Percentiles rank a stretch among this genome's conserved stretches.
phyloP scores from a whole-genome alignment of 2,888 invertebrate species.

The Luperina nickerlii region DNA sequence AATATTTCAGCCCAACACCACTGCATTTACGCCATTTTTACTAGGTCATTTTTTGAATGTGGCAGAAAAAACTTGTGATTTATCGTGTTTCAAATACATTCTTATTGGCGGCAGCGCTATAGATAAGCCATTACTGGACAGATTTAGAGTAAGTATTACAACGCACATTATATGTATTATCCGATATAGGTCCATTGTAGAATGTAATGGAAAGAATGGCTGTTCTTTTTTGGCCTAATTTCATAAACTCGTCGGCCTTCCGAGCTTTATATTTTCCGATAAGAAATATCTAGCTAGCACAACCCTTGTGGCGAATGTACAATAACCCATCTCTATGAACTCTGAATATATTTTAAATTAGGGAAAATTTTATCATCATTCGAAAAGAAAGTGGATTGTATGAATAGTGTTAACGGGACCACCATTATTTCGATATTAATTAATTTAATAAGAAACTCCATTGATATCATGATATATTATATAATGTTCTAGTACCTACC shows the following conservation, averaged over 20 bases:
- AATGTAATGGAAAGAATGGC: constrained; percentile 24
- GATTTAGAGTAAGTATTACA: constrained; percentile 76
- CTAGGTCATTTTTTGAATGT: constrained; percentile 76
- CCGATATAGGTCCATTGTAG: constrained; percentile 4
- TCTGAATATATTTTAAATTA: constrained; percentile 15
- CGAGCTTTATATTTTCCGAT: constrained; percentile 27
- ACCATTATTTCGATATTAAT: neutral
- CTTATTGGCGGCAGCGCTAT: constrained; percentile 76
- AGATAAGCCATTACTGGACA: constrained; percentile 74
- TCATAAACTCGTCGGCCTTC: constrained; percentile 15
- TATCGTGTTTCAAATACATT: constrained; percentile 79
- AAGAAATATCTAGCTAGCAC: constrained; percentile 21
- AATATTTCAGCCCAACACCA: constrained; percentile 75
- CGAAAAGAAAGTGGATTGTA: neutral
- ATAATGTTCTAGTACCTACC: neutral
- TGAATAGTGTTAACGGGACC: neutral
- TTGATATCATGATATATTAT: neutral
- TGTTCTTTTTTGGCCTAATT: constrained; percentile 33
- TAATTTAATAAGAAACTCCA: neutral
- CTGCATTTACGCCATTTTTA: constrained; percentile 79
- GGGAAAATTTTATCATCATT: neutral
- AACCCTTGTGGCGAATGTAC: too few relatives aligned
- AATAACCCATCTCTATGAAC: constrained; percentile 28
- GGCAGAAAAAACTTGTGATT: constrained; percentile 77
- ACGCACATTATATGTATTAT: constrained; percentile 34